Evolutionary conservation across 2,113 vertebrate genomes (phyloP).

Genomic region (Actenoides lindsayi): DNA sequence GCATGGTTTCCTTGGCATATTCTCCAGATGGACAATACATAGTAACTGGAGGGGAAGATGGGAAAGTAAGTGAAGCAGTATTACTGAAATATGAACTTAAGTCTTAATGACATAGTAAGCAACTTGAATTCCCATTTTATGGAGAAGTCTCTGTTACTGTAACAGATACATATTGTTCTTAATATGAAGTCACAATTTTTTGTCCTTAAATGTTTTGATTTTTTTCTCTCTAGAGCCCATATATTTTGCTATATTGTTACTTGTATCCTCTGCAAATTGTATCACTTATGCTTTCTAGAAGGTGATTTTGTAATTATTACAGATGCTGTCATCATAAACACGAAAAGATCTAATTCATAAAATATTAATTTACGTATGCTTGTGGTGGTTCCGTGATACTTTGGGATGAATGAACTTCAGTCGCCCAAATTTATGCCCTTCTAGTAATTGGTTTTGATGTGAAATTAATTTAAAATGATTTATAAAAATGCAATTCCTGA

Average conservation of each 20-base stretch:
- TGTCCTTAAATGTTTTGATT: not conserved
- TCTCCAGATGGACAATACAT: constrained; percentile 95
- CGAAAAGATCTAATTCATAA: not conserved
- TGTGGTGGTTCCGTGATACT: not conserved
- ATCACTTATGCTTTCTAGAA: not conserved
- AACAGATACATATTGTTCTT: not conserved
- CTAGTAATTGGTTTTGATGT: not conserved
- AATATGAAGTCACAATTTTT: not conserved
- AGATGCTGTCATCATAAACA: not conserved
- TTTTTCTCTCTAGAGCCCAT: not conserved
- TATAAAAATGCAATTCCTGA: not conserved
- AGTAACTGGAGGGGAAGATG: constrained; percentile 92
- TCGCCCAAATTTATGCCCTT: not conserved
- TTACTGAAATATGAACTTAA: not conserved
- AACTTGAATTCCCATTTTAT: not conserved
- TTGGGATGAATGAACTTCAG: not conserved
- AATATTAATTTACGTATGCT: not conserved
- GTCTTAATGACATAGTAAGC: not conserved
- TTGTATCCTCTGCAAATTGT: not conserved
- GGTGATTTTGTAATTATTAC: not conserved
- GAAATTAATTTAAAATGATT: not conserved
- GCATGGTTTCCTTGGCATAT: constrained; percentile 91
- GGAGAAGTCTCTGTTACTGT: not conserved
- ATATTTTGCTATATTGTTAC: not conserved
- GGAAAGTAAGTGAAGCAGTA: constrained; percentile 80